Evolutionary conservation across 2,888 invertebrate species (phyloP), one percentile per base, ranked within the genome.

Genomic region (Thereva nobilitata): DNA sequence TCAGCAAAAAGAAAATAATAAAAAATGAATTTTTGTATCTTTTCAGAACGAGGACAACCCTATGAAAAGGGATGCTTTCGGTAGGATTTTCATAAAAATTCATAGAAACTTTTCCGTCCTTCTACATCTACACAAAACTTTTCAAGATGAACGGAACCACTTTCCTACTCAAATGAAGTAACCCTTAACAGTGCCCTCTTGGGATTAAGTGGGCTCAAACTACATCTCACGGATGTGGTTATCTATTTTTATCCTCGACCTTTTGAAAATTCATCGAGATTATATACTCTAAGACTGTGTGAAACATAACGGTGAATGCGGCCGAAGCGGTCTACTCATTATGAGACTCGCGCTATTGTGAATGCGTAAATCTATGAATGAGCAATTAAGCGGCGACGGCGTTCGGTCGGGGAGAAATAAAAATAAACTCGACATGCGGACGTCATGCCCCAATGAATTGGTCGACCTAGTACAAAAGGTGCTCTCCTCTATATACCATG

Each of bases 11-110:
- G 23, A 23, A 23, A 23, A 23, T 23, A 23, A 23, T 10, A 40
- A n/a, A 41, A 61, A 61, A 61, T 61, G 61, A 61, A 50, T 61
- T 61, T 61, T 61, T 61, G 41, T 50, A 50, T n/a, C 42, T 38
- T 41, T 61, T 61, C 41, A 23, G 41, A 50, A 41, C 4, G 57
- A 38, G 5, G 10, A n/a, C 37, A 47, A 47, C 7, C 45, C 35
- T 9, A 34, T 50, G 49, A 10, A 40, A 5, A 8, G 42, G 42
- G 23, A 41, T 10, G n/a, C 10, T 23, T 23, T 23, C 10, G 56
- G 34, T 49, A 34, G n/a, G 41, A n/a, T 23, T 50, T 50, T 40
- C 38, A 23, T 4, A 61, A 41, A 45, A 57, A 4, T 40, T 10
- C 47, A 7, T 5, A 7, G 10, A 38, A 40, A 40, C 53, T 50